A percentile compares a stretch with the other conserved stretches of the same genome.
Conservation (phyloP, 2,797 vertebrate species). For the Enoplosus armatus region DNA sequence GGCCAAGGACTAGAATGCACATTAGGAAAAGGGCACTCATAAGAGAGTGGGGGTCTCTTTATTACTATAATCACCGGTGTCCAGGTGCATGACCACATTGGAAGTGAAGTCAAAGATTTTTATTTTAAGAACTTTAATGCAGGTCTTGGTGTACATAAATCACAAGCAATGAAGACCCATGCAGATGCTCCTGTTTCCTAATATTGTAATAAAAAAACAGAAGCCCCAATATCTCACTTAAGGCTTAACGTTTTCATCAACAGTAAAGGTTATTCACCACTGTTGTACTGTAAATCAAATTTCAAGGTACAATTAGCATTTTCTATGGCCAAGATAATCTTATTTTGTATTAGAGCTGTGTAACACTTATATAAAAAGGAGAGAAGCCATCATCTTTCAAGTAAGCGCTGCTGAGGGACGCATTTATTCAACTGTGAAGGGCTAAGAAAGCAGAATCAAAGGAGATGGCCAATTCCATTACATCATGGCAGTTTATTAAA, state of each 20-base stretch:
- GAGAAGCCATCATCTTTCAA: slow-evolving; percentile 34
- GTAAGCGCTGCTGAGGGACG: slow-evolving; percentile 39
- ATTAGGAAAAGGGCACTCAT: not conserved
- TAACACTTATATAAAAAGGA: slow-evolving; percentile 20
- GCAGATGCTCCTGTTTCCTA: not conserved
- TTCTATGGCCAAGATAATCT: slow-evolving; percentile 13
- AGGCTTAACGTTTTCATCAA: slow-evolving; percentile 34
- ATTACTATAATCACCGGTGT: not conserved
- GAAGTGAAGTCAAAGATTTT: not conserved
- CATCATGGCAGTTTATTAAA: slow-evolving; percentile 73
- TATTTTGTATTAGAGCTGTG: slow-evolving; percentile 18
- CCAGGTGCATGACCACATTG: not conserved
- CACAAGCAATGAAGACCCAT: not conserved
- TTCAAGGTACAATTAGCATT: slow-evolving; percentile 45
- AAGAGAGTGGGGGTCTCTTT: not conserved
- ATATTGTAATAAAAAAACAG: not conserved
- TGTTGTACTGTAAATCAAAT: slow-evolving; percentile 29
- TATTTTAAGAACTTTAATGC: not conserved
- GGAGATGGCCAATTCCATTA: slow-evolving; percentile 75
- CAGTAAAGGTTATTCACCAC: slow-evolving; percentile 22
- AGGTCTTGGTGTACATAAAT: not conserved
- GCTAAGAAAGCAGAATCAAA: slow-evolving; percentile 59
- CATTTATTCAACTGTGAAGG: slow-evolving; percentile 53
- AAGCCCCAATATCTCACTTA: not conserved
- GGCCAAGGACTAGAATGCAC: slow-evolving; percentile 34